A percentile compares a stretch with the other conserved stretches of the same genome.
phyloP scores from a whole-genome alignment of 2,113 vertebrate genomes.

The Ondatra zibethicus region DNA sequence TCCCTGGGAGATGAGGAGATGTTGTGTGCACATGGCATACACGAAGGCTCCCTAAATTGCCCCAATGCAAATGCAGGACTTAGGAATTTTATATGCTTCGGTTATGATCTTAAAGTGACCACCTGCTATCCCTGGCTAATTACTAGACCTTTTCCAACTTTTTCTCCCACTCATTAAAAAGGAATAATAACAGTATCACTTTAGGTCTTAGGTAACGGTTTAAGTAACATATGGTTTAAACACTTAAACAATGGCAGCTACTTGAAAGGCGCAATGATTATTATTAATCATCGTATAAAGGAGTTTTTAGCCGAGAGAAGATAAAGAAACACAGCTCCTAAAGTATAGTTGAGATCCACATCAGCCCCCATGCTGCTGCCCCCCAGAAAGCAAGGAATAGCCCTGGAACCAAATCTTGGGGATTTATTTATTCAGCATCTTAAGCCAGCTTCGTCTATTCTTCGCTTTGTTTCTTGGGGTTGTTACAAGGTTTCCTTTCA shows the following conservation, averaged over 20 bases:
- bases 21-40: not conserved
- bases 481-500: not conserved
- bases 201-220: not conserved
- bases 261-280: not conserved
- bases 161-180: not conserved
- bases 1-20: not conserved
- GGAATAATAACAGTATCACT: not conserved
- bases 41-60: not conserved
- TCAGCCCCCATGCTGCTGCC: not conserved
- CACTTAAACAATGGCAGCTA: slow-evolving; percentile 3
- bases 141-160: not conserved
- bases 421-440: not conserved
- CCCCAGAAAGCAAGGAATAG: not conserved
- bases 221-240: not conserved
- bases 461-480: not conserved
- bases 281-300: not conserved
- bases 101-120: not conserved
- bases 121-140: not conserved
- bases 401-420: not conserved
- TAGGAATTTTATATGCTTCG: not conserved
- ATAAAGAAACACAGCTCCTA: slow-evolving; percentile 13
- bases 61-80: not conserved
- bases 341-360: not conserved
- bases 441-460: not conserved
- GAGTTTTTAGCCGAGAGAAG: slow-evolving; percentile 16